Conservation (phyloP, 2,113 vertebrate genomes). For the Benitochromis conjunctus region DNA sequence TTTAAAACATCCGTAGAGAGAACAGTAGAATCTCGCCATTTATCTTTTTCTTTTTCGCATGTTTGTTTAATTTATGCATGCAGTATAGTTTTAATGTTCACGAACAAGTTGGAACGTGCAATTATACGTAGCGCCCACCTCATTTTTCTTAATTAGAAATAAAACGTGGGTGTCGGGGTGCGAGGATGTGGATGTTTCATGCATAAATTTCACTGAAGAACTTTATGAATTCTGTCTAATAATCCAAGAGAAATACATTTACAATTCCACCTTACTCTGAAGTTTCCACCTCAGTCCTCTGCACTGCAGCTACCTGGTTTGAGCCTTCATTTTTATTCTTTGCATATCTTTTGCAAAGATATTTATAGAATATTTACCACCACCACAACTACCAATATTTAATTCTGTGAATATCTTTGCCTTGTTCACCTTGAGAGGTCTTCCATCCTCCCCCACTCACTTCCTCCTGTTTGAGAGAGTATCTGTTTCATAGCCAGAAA, state of each 20-base stretch:
- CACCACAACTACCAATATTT: neutral
- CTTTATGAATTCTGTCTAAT: neutral
- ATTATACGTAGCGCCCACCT: neutral
- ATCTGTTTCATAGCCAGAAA: conserved; percentile 53
- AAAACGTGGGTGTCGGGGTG: neutral
- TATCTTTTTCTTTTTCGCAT: neutral
- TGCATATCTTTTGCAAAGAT: neutral
- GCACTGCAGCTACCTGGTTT: neutral
- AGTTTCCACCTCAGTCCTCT: neutral
- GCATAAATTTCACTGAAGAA: neutral
- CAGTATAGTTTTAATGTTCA: neutral
- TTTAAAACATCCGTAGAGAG: neutral
- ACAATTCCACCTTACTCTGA: neutral
- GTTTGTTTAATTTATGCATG: neutral
- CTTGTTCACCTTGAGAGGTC: conserved; percentile 49
- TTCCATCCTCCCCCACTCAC: neutral
- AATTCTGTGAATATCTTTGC: neutral
- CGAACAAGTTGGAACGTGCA: neutral
- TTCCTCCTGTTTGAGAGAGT: conserved; percentile 28
- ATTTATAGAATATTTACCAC: neutral
- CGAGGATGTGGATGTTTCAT: neutral
- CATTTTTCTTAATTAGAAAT: neutral
- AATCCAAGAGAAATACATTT: neutral
- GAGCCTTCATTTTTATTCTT: neutral
- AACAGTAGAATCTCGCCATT: neutral